phyloP scores from a whole-genome alignment of 2,888 invertebrate species.

The Perdita meconis region DNA sequence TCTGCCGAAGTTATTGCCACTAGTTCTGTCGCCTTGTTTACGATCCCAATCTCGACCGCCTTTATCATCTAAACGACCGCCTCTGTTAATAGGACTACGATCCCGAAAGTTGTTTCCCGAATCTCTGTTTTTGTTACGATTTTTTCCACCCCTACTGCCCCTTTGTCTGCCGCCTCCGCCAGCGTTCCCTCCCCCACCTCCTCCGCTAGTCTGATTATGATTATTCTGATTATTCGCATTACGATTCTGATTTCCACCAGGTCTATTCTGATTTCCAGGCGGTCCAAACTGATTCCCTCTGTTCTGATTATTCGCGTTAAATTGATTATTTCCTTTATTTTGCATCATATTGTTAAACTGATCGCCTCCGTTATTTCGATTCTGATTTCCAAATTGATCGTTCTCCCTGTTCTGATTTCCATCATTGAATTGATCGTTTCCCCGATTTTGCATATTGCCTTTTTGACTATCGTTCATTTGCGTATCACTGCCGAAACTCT shows the following conservation, averaged over 20 bases:
- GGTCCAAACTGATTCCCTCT: constrained; percentile 67
- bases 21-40: constrained; percentile 75
- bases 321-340: constrained; percentile 67
- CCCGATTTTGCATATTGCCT: constrained; percentile 35
- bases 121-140: constrained; percentile 77
- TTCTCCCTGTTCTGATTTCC: constrained; percentile 54
- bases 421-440: constrained; percentile 66
- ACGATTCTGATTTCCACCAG: constrained; percentile 70
- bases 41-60: constrained; percentile 76
- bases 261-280: constrained; percentile 66
- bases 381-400: constrained; percentile 69
- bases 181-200: constrained; percentile 53
- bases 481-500: constrained; percentile 55
- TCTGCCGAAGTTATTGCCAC: constrained; percentile 70
- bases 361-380: constrained; percentile 65
- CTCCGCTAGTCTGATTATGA: constrained; percentile 65
- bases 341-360: constrained; percentile 66
- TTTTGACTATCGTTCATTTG: constrained; percentile 53
- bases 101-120: constrained; percentile 78
- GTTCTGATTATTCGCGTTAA: constrained; percentile 59
- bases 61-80: constrained; percentile 72
- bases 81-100: constrained; percentile 80
- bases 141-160: constrained; percentile 78
- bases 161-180: constrained; percentile 61
- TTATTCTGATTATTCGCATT: constrained; percentile 68